phyloP scores from a whole-genome alignment of 2,888 invertebrate genomes.

The Drosophila histrio region DNA sequence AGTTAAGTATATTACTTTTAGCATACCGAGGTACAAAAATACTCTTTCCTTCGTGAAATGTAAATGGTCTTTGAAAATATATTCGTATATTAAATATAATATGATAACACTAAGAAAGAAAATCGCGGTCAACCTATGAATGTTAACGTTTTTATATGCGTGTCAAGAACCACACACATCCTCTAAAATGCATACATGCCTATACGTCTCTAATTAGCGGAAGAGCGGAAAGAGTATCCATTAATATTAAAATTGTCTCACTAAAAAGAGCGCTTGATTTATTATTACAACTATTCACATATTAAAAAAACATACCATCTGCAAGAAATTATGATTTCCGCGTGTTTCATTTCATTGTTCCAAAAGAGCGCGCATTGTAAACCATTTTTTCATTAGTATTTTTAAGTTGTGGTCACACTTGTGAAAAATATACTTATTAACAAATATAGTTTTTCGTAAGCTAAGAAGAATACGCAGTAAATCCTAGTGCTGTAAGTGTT shows the following conservation, averaged over 20 bases:
- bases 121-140: no score
- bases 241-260: no score
- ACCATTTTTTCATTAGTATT: neutral
- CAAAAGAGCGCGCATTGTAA: neutral
- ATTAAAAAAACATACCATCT: neutral
- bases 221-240: no score
- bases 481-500: conserved; percentile 15
- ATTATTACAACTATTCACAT: neutral
- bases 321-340: neutral
- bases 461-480: conserved; percentile 17
- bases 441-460: conserved; percentile 19
- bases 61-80: neutral
- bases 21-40: neutral
- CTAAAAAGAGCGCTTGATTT: neutral
- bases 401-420: conserved; percentile 5
- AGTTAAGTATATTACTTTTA: neutral
- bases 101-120: no score
- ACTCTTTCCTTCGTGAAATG: neutral
- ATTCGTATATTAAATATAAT: no score
- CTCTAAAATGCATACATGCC: no score
- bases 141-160: no score
- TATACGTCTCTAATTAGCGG: no score
- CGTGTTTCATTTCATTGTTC: neutral
- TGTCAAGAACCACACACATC: no score
- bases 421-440: conserved; percentile 22